A percentile compares a stretch with the other conserved stretches of the same genome.
phyloP scores from a whole-genome alignment of 2,113 vertebrate species.

The Lasiurus borealis region DNA sequence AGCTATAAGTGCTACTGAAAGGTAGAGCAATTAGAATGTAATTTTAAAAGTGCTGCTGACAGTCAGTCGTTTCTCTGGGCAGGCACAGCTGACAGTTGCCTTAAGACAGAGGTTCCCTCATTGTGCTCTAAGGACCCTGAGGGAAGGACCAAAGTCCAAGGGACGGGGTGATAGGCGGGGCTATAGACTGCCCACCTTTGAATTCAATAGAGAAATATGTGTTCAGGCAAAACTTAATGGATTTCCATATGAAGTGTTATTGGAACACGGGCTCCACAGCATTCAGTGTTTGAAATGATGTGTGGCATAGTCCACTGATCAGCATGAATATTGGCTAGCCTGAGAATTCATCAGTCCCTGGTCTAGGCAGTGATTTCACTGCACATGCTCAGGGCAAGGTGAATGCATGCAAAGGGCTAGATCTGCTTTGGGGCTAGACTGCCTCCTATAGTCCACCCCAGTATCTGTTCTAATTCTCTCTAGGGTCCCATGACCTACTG shows the following conservation, averaged over 20 bases:
- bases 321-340: neutral
- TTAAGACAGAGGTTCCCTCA: neutral
- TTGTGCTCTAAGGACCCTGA: rapidly evolving
- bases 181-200: neutral
- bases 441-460: too few species aligned
- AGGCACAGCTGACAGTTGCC: neutral
- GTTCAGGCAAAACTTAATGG: neutral
- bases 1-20: neutral
- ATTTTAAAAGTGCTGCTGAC: neutral
- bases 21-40: neutral
- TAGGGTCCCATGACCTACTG: rapidly evolving
- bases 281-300: neutral
- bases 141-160: too few species aligned
- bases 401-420: neutral
- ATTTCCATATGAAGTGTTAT: neutral
- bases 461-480: neutral
- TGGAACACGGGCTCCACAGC: neutral
- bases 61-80: neutral
- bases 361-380: neutral
- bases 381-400: neutral
- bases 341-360: neutral
- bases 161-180: neutral
- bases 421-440: neutral
- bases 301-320: neutral
- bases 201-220: neutral